phyloP scores from a whole-genome alignment of 2,797 vertebrate genomes.

The Nothura maculosa region DNA sequence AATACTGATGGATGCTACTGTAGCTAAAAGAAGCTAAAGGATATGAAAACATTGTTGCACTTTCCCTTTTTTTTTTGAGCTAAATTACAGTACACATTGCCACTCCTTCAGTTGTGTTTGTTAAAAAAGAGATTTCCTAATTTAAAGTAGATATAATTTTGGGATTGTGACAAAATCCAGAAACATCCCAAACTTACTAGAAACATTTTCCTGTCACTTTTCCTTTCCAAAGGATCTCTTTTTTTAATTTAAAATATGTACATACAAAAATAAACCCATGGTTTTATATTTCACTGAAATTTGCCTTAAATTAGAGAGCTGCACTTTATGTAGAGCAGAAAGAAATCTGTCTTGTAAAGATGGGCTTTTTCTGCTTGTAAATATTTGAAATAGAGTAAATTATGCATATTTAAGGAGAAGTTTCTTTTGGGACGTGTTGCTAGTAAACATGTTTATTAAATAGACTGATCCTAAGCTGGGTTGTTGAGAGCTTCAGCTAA shows the following conservation, averaged over 20 bases:
- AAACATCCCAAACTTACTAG: conserved; percentile 61
- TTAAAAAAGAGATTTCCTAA: conserved; percentile 61
- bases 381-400: conserved; percentile 78
- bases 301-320: conserved; percentile 87
- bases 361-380: conserved; percentile 79
- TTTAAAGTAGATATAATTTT: conserved; percentile 44
- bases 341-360: conserved; percentile 78
- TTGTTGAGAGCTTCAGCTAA: conserved; percentile 1
- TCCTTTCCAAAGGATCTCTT: conserved; percentile 62
- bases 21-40: conserved; percentile 49
- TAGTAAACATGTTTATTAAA: background rate
- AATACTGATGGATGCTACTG: conserved; percentile 44
- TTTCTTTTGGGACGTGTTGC: conserved; percentile 37
- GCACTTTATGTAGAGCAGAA: conserved; percentile 85
- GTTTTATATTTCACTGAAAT: conserved; percentile 85
- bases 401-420: conserved; percentile 70
- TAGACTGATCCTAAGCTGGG: background rate
- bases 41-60: conserved; percentile 45
- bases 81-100: conserved; percentile 68
- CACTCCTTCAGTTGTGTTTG: conserved; percentile 64
- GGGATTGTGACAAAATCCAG: conserved; percentile 66
- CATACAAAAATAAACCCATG: conserved; percentile 79
- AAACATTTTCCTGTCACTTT: conserved; percentile 58
- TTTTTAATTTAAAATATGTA: conserved; percentile 79
- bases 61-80: conserved; percentile 53